Conservation (phyloP, 2,113 vertebrate genomes). For the Euleptes europaea region DNA sequence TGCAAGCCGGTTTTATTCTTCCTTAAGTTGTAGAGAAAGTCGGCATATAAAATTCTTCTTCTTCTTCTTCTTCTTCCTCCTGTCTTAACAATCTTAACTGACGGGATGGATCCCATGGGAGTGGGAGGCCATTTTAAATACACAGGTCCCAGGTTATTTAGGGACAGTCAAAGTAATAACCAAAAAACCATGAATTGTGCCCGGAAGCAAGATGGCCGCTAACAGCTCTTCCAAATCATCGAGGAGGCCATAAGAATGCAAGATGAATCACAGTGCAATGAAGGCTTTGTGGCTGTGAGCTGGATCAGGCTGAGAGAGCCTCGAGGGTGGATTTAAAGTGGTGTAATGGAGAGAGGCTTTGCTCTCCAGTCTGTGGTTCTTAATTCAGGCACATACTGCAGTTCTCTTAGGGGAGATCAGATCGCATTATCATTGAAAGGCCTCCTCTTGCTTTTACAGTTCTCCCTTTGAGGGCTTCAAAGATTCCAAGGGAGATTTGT, state of each 20-base stretch:
- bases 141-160: too few species aligned
- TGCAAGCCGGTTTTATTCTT: too few species aligned
- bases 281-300: not conserved
- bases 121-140: too few species aligned
- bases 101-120: too few species aligned
- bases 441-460: not conserved
- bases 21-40: too few species aligned
- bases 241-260: not conserved
- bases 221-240: not conserved
- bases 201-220: too few species aligned
- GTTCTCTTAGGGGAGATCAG: not conserved
- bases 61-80: too few species aligned
- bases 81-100: too few species aligned
- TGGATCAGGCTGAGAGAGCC: not conserved
- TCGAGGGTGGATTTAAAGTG: not conserved
- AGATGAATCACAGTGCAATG: too few species aligned
- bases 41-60: too few species aligned
- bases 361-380: not conserved
- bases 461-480: not conserved
- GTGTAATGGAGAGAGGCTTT: not conserved
- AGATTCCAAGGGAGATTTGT: accelerated
- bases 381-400: not conserved
- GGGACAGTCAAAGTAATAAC: too few species aligned
- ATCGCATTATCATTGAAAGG: not conserved
- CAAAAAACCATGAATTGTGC: not conserved